Conservation (phyloP, 2,797 vertebrate genomes). For the Artibeus jamaicensis region DNA sequence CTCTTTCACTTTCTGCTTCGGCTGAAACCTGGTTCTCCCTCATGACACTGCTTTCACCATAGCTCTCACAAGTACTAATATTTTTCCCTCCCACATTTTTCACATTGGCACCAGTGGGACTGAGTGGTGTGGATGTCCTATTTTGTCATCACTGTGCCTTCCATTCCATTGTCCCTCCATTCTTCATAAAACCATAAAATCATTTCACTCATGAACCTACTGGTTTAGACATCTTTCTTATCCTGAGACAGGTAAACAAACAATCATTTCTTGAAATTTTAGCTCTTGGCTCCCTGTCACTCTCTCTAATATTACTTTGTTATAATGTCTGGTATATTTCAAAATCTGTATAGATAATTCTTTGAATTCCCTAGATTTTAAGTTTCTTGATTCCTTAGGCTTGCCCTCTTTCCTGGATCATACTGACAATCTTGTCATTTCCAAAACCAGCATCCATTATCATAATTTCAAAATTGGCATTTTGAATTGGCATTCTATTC, state of each 20-base stretch:
- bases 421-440: not conserved
- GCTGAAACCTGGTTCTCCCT: not conserved
- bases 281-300: not conserved
- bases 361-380: not conserved
- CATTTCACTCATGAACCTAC: not conserved
- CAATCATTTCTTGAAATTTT: not conserved
- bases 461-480: not conserved
- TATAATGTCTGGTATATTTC: not conserved
- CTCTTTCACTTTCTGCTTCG: not conserved
- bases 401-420: not conserved
- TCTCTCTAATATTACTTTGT: not conserved
- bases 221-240: not conserved
- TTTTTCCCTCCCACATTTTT: not conserved
- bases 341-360: not conserved
- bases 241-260: not conserved
- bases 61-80: not conserved
- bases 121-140: not conserved
- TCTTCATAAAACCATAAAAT: not conserved
- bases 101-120: too few species aligned
- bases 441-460: not conserved
- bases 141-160: not conserved
- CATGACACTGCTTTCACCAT: not conserved
- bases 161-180: not conserved
- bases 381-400: not conserved
- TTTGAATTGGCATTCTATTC: not conserved